Base-by-base conservation (phyloP, 2,113 vertebrate genomes). In the Lycaon pictus region DNA sequence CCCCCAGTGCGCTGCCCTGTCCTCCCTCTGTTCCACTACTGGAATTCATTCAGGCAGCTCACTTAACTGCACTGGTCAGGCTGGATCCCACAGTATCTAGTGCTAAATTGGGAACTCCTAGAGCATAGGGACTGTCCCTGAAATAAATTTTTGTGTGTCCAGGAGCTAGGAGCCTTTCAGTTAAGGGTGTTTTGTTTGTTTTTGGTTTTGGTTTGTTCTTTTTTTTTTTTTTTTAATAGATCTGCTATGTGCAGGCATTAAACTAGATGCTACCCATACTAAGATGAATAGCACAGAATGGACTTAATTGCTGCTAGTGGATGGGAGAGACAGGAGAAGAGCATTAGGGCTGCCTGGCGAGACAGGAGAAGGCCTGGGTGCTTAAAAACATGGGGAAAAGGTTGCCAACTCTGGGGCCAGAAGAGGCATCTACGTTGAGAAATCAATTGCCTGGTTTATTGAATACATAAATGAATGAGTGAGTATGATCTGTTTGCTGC, bases 401-500 rank as follows among this genome's bases (percentile, higher is more conserved):
- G 25, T n/a, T 96, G 71, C 93, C 62, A 65, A 58, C 51, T 76
- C 16, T 20, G 79, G 32, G 15, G 48, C 53, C 43, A 90, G 65
- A 92, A 63, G 88, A 91, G 19, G n/a, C 88, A 51, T 37, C 13
- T 74, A 79, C 23, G 43, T 56, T 63, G 29, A 79, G 53, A 91
- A 88, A 88, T 37, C 37, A 85, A 77, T 29, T 55, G 11, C 88
- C 43, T 20, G 76, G 51, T 43, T 88, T 55, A 85, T 55, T 81
- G 67, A 88, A 90, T 86, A 20, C 20, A 85, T 72, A 85, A 65
- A 71, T 72, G 74, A 80, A 37, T 92, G 55, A 87, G 92, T 95
- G 71, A 92, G 58, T 84, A 15, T 87, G 22, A 89, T 92, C 72
- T 86, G 29, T 81, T 96, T 97, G 27, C 27, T 86, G 76, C 72